Percentiles rank a stretch among this genome's conserved stretches.
phyloP scores from a whole-genome alignment of 2,888 invertebrate genomes.

The Agonopterix heracliana region DNA sequence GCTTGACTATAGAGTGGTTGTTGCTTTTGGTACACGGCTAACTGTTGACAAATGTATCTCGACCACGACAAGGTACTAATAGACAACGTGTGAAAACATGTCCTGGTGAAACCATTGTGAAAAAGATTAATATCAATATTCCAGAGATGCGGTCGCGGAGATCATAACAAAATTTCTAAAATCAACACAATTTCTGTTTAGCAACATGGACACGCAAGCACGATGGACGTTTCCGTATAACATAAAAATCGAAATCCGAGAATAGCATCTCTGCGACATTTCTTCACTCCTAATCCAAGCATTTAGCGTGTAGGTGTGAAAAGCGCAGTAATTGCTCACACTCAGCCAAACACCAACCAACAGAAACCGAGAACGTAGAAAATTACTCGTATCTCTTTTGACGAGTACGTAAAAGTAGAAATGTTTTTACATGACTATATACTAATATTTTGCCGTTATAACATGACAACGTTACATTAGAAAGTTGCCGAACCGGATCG shows the following conservation, averaged over 20 bases:
- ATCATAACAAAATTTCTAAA: constrained; percentile 30
- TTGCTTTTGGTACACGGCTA: too few species aligned
- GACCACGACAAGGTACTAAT: neutral
- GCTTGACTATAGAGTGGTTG: too few species aligned
- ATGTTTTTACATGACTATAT: neutral
- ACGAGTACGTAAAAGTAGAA: neutral
- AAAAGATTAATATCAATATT: too few species aligned
- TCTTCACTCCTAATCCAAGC: constrained; percentile 45
- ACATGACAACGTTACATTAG: neutral
- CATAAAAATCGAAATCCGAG: constrained; percentile 27
- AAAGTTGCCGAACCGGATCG: constrained; percentile 1
- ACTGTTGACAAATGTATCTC: neutral
- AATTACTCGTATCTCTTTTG: neutral
- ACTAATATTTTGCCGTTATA: neutral
- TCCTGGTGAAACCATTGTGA: too few species aligned
- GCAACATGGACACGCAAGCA: too few species aligned
- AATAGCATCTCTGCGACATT: constrained; percentile 51
- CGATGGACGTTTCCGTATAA: constrained; percentile 14
- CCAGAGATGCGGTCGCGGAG: constrained; percentile 15
- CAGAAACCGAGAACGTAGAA: neutral
- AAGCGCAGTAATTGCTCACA: constrained; percentile 60
- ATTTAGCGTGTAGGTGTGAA: constrained; percentile 65
- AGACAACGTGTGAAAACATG: constrained; percentile 15
- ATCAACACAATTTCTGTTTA: constrained; percentile 24
- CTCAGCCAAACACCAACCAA: constrained; percentile 29